Conservation (phyloP, 2,113 vertebrate genomes). For the Anguilla rostrata region DNA sequence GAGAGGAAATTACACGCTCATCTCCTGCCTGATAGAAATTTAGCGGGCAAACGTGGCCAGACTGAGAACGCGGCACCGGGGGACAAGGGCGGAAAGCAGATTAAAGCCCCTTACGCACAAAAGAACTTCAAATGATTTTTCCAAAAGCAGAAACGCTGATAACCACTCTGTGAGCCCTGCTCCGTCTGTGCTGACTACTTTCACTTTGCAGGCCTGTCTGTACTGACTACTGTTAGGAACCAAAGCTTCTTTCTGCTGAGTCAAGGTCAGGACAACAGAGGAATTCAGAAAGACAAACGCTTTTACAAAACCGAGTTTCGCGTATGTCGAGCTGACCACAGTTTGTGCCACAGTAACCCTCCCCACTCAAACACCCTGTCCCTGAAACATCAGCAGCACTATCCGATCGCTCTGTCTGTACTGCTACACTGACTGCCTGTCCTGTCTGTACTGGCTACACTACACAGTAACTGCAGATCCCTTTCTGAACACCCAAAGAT, state of each 20-base stretch:
- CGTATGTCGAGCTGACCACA: too few relatives aligned
- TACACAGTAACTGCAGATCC: too few relatives aligned
- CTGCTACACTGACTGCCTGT: background rate
- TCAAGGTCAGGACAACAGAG: too few relatives aligned
- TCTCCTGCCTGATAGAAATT: conserved; percentile 31
- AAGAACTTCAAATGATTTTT: background rate
- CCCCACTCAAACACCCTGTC: too few relatives aligned
- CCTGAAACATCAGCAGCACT: background rate
- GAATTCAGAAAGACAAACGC: too few relatives aligned
- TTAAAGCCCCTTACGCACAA: background rate
- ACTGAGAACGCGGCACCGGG: conserved; percentile 31
- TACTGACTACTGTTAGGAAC: too few relatives aligned
- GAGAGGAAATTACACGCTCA: conserved; percentile 40
- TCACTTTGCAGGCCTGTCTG: too few relatives aligned
- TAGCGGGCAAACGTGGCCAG: conserved; percentile 22
- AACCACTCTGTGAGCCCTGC: background rate
- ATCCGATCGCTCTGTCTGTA: background rate
- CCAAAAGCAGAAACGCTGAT: background rate
- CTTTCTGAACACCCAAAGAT: background rate
- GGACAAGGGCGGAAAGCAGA: background rate
- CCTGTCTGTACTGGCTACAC: background rate
- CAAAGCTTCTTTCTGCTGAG: too few relatives aligned
- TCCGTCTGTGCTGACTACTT: background rate
- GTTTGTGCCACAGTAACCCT: too few relatives aligned
- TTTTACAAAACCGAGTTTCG: too few relatives aligned